Conservation (phyloP, 2,797 vertebrate species). For the Clamator glandarius region DNA sequence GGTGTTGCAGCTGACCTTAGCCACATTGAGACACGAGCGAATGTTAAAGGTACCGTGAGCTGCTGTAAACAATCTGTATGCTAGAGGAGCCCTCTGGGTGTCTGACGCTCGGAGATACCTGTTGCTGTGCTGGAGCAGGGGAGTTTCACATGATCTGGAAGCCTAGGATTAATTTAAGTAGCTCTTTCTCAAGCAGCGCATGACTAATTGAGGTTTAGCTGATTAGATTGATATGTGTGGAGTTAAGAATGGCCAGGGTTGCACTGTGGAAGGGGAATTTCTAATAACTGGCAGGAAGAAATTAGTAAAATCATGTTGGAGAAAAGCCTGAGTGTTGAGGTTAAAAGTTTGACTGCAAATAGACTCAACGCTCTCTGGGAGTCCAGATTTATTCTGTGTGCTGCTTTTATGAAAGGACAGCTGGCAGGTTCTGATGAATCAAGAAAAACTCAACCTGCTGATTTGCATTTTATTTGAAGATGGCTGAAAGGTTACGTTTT, state of each 20-base stretch:
- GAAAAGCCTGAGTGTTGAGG: background rate
- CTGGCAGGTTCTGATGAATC: background rate
- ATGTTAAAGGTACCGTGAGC: constrained; percentile 84
- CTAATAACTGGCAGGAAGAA: background rate
- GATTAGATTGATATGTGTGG: background rate
- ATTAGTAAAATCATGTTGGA: background rate
- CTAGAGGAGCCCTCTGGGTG: background rate
- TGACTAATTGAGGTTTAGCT: background rate
- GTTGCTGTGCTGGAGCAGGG: background rate
- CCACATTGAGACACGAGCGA: constrained; percentile 94
- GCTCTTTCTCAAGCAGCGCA: background rate
- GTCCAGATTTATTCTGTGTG: accelerated
- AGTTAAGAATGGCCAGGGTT: background rate
- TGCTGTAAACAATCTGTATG: accelerated
- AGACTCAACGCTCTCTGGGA: background rate
- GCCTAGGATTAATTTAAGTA: background rate
- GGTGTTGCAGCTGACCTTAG: constrained; percentile 96
- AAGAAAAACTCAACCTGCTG: background rate
- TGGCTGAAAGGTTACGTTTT: background rate
- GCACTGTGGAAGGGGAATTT: background rate
- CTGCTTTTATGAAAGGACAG: background rate
- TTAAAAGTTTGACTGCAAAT: background rate
- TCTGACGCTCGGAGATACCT: background rate
- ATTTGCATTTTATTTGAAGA: background rate
- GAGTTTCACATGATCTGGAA: background rate